Conservation (phyloP, 2,888 invertebrate species). For the Ellobium chinense region DNA sequence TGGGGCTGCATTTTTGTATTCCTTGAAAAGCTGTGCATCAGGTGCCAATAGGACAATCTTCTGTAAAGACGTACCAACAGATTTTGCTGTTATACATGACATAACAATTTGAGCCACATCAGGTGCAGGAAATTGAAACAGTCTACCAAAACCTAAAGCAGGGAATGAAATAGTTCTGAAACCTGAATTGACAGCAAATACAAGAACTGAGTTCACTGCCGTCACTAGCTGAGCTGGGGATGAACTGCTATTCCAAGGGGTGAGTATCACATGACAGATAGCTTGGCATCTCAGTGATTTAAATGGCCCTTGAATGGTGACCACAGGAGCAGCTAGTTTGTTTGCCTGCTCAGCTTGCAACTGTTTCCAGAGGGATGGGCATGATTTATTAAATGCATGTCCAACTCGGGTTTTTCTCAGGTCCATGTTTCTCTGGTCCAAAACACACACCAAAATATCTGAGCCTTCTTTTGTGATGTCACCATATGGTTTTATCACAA, state of each 20-base stretch:
- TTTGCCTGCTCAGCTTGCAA: neutral
- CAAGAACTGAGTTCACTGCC: neutral
- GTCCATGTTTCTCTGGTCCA: slow-evolving; percentile 28
- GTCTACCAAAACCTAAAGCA: slow-evolving; percentile 30
- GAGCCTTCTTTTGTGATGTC: slow-evolving; percentile 18
- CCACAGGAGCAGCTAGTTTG: neutral
- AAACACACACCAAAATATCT: slow-evolving; percentile 40
- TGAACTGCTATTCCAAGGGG: slow-evolving; percentile 4
- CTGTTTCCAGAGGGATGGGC: neutral
- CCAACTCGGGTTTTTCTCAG: slow-evolving; percentile 39
- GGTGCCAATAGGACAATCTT: slow-evolving; percentile 36
- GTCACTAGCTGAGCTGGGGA: neutral
- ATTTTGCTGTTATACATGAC: neutral
- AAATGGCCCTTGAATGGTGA: neutral
- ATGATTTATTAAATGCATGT: slow-evolving; percentile 29
- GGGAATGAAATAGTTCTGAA: slow-evolving; percentile 29
- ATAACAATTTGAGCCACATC: slow-evolving; percentile 16
- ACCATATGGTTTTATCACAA: slow-evolving; percentile 34
- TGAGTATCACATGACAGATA: slow-evolving; percentile 15
- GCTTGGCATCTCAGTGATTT: slow-evolving; percentile 20
- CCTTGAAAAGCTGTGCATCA: slow-evolving; percentile 14
- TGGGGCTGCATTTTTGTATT: slow-evolving; percentile 16
- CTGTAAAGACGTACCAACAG: neutral
- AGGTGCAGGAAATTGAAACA: slow-evolving; percentile 7
- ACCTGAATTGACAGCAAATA: neutral